Evolutionary conservation across 2,113 vertebrate species (phyloP), one percentile per base, ranked within the genome.

Genomic region (Columba janthina): DNA sequence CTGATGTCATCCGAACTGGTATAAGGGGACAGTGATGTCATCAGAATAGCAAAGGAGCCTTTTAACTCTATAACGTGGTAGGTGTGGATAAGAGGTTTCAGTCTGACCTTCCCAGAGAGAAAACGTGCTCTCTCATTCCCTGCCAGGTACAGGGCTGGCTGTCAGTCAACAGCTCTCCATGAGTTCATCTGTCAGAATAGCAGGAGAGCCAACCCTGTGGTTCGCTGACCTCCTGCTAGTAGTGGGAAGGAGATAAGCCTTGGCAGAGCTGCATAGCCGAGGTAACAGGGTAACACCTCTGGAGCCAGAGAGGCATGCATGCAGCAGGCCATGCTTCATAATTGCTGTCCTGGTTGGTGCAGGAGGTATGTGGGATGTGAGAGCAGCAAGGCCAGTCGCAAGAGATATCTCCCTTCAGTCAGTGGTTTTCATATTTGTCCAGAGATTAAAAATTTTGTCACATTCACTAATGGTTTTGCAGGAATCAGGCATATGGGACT

Each of bases 1-100:
- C 28, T 58, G 79, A 85, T 89, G 40, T 73, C 19, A 84, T 89
- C 57, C 54, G 28, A 78, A 1, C 22, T 54, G 66, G 36, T 32
- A 69, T 76, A 90, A 78, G 15, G 75, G 31, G 36, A 86, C 57
- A 57, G 1, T 88, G 74, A 88, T 72, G 61, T 87, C 70, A 85
- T 34, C 0, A 1, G 76, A 36, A 71, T 57, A 69, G 76, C 13
- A 57, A 32, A 69, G 31, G 42, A 73, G 46, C 14, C 20, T 80
- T 78, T 92, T 75, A 62, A 44, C 50, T 81, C 29, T 87, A 46
- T 79, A 25, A 9, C 14, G 60, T 2, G 0, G 24, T 69, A 81
- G 80, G 69, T 89, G 61, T 1, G 3, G 61, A 15, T 19, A 36
- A 46, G 60, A 80, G 54, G 22, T 79, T 90, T 87, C 44, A n/a